Evolutionary conservation across 37 sponge, comb jelly and placozoan species (phyloP).

Genomic region (Chondrosia reniformis): DNA sequence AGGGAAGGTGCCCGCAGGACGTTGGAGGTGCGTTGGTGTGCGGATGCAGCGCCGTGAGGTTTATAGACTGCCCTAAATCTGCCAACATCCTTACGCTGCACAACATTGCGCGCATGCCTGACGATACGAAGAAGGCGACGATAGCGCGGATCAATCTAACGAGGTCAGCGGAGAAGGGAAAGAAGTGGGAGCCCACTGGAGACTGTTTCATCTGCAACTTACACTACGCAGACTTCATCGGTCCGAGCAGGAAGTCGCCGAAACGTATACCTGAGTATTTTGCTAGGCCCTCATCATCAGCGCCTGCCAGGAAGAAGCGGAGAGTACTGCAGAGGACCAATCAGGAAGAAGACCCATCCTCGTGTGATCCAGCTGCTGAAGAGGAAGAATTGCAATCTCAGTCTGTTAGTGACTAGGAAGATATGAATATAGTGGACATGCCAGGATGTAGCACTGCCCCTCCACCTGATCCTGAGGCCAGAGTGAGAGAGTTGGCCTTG

Average conservation of each 20-base stretch:
- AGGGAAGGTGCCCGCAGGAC: conserved; percentile 33
- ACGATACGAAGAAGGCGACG: conserved; percentile 1
- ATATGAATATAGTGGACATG: not conserved
- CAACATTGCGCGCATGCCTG: conserved; percentile 22
- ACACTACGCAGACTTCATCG: conserved; percentile 19
- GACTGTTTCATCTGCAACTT: conserved; percentile 22
- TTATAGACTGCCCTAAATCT: conserved; percentile 23
- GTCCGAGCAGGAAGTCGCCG: conserved; percentile 12
- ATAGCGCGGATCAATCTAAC: conserved; percentile 24
- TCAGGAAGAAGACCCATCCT: not conserved
- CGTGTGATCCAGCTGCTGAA: not conserved
- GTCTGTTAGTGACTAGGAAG: conserved; percentile 1
- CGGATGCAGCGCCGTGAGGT: conserved; percentile 6
- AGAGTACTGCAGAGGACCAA: conserved; percentile 20
- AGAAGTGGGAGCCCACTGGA: conserved; percentile 8
- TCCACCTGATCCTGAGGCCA: not conserved
- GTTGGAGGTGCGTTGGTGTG: conserved; percentile 3
- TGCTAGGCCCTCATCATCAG: not conserved
- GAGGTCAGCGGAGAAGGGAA: conserved; percentile 7
- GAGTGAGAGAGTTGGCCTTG: not conserved
- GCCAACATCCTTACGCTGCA: conserved; percentile 18
- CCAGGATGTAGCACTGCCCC: conserved; percentile 12
- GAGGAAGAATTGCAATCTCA: not conserved
- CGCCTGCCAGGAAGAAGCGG: not conserved
- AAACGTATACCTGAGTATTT: conserved; percentile 18